Percentiles rank a stretch among this genome's conserved stretches.
Conservation (phyloP, 1,140 invertebrate species). For the Samia ricini region DNA sequence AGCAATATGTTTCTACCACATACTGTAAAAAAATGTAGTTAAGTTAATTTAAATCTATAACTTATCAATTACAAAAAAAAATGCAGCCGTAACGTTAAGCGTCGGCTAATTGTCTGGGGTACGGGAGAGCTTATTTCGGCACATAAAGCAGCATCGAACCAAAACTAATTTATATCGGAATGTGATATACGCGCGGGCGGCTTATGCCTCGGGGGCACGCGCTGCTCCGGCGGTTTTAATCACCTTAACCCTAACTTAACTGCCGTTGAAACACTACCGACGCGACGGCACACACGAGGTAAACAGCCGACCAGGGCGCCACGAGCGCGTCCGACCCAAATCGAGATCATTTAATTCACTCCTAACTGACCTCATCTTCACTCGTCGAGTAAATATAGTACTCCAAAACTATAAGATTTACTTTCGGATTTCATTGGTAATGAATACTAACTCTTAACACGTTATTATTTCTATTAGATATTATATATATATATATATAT, state of each 20-base stretch:
- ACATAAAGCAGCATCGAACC: slow-evolving; percentile 46
- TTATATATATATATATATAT: no score
- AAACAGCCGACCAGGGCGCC: slow-evolving; percentile 42
- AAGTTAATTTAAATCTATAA: background rate
- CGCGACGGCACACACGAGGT: slow-evolving; percentile 10
- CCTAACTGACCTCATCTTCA: slow-evolving; percentile 9
- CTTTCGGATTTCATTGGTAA: background rate
- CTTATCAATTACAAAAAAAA: background rate
- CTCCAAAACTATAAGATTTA: background rate
- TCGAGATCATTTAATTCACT: background rate
- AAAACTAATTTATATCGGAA: slow-evolving; percentile 75
- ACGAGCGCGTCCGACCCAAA: slow-evolving; percentile 18
- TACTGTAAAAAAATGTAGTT: no score
- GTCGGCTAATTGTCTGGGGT: slow-evolving; percentile 36
- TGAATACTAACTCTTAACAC: background rate
- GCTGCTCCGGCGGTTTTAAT: slow-evolving; percentile 55
- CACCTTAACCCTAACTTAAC: slow-evolving; percentile 56
- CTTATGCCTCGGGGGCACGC: slow-evolving; percentile 52
- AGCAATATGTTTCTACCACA: no score
- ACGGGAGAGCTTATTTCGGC: slow-evolving; percentile 46
- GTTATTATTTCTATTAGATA: background rate
- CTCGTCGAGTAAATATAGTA: no score
- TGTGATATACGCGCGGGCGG: slow-evolving; percentile 65
- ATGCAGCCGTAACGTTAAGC: slow-evolving; percentile 4
- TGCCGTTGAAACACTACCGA: slow-evolving; percentile 52